Percentiles rank a stretch among this genome's conserved stretches.
Conservation (phyloP, 2,797 vertebrate genomes). For the Rhadinocentrus ornatus region DNA sequence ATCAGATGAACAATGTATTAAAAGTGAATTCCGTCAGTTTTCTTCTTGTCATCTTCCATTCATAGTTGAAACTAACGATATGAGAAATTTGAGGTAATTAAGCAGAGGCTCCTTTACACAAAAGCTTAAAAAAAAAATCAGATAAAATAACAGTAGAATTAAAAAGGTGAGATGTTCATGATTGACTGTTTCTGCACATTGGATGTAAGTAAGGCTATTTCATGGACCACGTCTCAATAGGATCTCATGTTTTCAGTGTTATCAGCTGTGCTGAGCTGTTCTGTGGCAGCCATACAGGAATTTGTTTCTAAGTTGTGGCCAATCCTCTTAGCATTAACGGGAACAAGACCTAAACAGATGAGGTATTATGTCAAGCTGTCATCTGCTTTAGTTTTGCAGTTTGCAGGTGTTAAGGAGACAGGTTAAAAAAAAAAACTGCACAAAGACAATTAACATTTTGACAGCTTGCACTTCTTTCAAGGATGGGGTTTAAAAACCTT, state of each 20-base stretch:
- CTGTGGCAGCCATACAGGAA: conserved; percentile 29
- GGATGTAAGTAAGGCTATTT: conserved; percentile 17
- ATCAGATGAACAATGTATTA: conserved; percentile 31
- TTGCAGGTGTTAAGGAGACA: background rate
- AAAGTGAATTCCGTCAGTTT: background rate
- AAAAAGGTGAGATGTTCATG: conserved; percentile 4
- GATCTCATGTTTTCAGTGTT: conserved; percentile 35
- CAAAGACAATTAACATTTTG: background rate
- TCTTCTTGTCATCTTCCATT: conserved; percentile 25
- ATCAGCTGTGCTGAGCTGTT: conserved; percentile 12
- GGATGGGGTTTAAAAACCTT: too few species aligned
- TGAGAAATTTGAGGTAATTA: background rate
- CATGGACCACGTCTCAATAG: background rate
- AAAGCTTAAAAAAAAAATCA: background rate
- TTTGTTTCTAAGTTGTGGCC: conserved; percentile 58
- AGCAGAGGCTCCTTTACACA: background rate
- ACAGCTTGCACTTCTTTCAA: background rate
- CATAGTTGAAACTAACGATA: background rate
- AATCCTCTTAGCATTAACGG: conserved; percentile 80
- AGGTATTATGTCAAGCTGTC: conserved; percentile 56
- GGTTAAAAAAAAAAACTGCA: background rate
- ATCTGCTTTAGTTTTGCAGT: conserved; percentile 41
- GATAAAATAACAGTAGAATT: background rate
- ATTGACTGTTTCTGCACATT: background rate
- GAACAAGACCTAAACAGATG: conserved; percentile 64